Base-by-base conservation (phyloP, 2,797 vertebrate species). In the Lutjanus campechanus region DNA sequence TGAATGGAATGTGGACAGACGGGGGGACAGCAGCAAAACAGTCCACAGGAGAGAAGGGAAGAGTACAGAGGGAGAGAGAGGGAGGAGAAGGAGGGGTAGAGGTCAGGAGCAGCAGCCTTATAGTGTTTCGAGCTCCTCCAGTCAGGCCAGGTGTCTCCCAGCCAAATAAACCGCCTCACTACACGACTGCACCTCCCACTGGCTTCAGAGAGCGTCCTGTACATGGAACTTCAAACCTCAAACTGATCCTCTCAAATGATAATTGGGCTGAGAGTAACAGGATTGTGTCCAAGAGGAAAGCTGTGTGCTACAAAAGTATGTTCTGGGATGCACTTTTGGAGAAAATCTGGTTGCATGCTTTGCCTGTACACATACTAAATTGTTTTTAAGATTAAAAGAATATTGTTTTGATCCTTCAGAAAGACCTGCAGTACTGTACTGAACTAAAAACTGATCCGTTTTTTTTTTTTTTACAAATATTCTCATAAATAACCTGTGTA, bases 1-100 rank as follows among this genome's bases (percentile, higher is more conserved):
- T 81, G 95, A 94, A 93, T 92, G 95, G 96, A 97, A 97, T 96
- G 95, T 94, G 90, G 92, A 88, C 82, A 87, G 88, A 85, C 49
- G n/a, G 77, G 84, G 89, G 87, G 88, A 94, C 85, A 91, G 83
- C 69, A 73, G 86, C 85, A 88, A 91, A 94, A 90, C 83, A 87
- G 86, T 83, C 79, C 84, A 88, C 76, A 68, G 51, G 87, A 76
- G 76, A 73, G 69, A 36, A 72, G 71, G 75, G 64, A 77, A 62
- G 71, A 84, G 80, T 69, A 65, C 81, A 81, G 80, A 71, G 79
- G 41, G 70, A 63, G 44, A 8, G 22, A 7, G 84, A 49, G 70
- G 72, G 47, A 20, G 50, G 67, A 68, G 25, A 25, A 25, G 65
- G 29, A 5, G 58, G 75, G 11, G 50, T 20, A 40, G 85, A 83